A percentile compares a stretch with the other conserved stretches of the same genome.
Evolutionary conservation across 92 coral and sea anemone species (phyloP).

Genomic region (Galaxea fascicularis): DNA sequence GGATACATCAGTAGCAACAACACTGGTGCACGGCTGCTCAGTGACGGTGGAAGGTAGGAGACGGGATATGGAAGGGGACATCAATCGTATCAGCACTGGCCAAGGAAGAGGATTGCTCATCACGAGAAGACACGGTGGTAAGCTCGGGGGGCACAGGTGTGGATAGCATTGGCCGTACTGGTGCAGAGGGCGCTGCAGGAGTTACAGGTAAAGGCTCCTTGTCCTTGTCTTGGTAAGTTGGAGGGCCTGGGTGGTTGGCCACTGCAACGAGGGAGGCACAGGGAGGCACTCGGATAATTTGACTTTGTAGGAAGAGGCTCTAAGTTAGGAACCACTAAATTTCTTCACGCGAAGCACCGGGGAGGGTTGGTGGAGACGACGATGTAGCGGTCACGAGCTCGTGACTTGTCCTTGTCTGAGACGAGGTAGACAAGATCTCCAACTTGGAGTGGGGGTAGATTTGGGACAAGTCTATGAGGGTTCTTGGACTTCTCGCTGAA

Average conservation of each 20-base stretch:
- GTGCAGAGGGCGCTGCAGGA: background rate
- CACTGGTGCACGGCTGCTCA: constrained; percentile 28
- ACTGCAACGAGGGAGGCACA: background rate
- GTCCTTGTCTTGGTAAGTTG: too few species aligned
- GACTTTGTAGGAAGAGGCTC: constrained; percentile 36
- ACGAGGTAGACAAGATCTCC: constrained; percentile 38
- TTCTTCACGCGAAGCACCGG: constrained; percentile 16
- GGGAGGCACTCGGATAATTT: constrained; percentile 21
- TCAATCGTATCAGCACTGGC: too few species aligned
- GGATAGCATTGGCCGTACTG: background rate
- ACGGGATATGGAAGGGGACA: too few species aligned
- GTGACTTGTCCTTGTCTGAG: constrained; percentile 4
- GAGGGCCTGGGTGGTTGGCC: background rate
- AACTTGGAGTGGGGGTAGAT: too few species aligned
- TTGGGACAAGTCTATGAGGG: too few species aligned
- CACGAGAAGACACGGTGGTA: too few species aligned
- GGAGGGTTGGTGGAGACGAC: constrained; percentile 21
- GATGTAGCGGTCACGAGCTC: constrained; percentile 27
- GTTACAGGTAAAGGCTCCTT: background rate
- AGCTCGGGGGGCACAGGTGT: too few species aligned
- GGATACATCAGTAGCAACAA: constrained; percentile 4
- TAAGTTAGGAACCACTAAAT: background rate
- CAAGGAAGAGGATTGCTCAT: too few species aligned
- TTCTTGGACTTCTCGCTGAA: too few species aligned
- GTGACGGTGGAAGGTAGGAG: too few species aligned